Percentiles rank a stretch among this genome's conserved stretches.
These are phyloP conservation scores for Sarcophaga rosellei DNA, from an alignment of 2,888 invertebrate genomes.

Conservation along the genomic window DNA sequence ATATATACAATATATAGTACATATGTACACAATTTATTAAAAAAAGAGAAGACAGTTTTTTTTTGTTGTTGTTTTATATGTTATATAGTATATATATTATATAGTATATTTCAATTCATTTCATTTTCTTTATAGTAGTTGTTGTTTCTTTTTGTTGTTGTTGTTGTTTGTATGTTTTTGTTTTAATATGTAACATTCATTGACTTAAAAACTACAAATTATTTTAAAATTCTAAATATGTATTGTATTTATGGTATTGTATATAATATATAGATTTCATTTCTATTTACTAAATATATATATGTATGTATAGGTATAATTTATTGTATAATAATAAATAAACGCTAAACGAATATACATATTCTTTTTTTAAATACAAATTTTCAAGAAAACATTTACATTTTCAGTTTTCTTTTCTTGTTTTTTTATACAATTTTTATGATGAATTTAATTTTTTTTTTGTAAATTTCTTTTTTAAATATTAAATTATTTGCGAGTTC, in stretches of 20 bases:
- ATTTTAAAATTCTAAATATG: constrained; percentile 50
- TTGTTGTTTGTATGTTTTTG: constrained; percentile 19
- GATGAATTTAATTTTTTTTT: constrained; percentile 8
- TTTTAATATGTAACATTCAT: constrained; percentile 60
- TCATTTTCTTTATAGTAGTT: constrained; percentile 31
- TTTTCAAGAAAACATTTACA: neutral
- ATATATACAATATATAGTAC: neutral
- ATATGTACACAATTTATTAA: no score
- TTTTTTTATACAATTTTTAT: constrained; percentile 10
- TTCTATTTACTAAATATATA: constrained; percentile 9
- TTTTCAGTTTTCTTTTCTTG: constrained; percentile 11
- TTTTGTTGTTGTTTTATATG: constrained; percentile 2
- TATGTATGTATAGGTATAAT: constrained; percentile 28
- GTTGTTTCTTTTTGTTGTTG: constrained; percentile 31
- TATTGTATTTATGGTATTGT: constrained; percentile 23
- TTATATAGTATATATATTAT: constrained; percentile 10
- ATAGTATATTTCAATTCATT: constrained; percentile 29
- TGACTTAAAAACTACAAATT: constrained; percentile 52
- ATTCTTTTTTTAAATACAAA: constrained; percentile 7
- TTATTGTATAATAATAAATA: constrained; percentile 26
- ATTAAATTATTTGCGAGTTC: neutral
- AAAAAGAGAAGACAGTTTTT: neutral
- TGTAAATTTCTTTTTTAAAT: neutral
- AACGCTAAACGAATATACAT: constrained; percentile 27
- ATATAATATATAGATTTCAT: constrained; percentile 34